Percentiles rank a stretch among this genome's conserved stretches.
These are phyloP conservation scores for Meliscaeva auricollis DNA, from an alignment of 2,888 invertebrate species.

Conservation along the genomic window DNA sequence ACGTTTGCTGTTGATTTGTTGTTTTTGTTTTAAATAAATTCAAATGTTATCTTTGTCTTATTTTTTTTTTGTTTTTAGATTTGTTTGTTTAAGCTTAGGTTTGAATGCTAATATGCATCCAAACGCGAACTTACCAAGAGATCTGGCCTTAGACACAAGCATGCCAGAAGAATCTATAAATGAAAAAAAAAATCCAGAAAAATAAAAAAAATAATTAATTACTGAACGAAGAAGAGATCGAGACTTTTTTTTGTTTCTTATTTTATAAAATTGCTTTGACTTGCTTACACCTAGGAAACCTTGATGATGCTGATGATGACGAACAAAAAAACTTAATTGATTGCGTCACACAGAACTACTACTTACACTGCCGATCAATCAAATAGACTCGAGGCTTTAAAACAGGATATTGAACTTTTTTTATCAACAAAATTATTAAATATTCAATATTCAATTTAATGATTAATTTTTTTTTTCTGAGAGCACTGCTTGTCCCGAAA, in stretches of 20 bases:
- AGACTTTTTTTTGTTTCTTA: slow-evolving; percentile 38
- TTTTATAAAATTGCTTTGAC: slow-evolving; percentile 38
- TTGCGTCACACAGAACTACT: neutral
- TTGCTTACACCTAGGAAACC: slow-evolving; percentile 15
- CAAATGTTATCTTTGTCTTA: slow-evolving; percentile 58
- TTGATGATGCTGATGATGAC: neutral
- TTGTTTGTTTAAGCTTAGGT: slow-evolving; percentile 66
- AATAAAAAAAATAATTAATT: slow-evolving; percentile 79
- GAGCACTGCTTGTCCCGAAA: no score
- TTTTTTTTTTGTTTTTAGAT: slow-evolving; percentile 5
- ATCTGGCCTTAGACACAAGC: slow-evolving; percentile 91
- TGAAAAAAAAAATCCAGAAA: slow-evolving; percentile 85
- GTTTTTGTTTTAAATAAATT: slow-evolving; percentile 39
- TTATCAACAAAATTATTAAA: no score
- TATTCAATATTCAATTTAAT: no score
- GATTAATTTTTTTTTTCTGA: no score
- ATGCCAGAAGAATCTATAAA: slow-evolving; percentile 91
- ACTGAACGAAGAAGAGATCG: slow-evolving; percentile 56
- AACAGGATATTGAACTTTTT: no score
- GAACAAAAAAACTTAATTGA: slow-evolving; percentile 9
- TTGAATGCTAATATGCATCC: slow-evolving; percentile 78
- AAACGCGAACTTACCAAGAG: slow-evolving; percentile 88
- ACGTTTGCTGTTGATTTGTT: slow-evolving; percentile 55
- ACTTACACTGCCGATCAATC: no score
- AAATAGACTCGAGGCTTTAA: no score